Evolutionary conservation across 1,140 invertebrate genomes (phyloP).

Genomic region (Drosophila tani): DNA sequence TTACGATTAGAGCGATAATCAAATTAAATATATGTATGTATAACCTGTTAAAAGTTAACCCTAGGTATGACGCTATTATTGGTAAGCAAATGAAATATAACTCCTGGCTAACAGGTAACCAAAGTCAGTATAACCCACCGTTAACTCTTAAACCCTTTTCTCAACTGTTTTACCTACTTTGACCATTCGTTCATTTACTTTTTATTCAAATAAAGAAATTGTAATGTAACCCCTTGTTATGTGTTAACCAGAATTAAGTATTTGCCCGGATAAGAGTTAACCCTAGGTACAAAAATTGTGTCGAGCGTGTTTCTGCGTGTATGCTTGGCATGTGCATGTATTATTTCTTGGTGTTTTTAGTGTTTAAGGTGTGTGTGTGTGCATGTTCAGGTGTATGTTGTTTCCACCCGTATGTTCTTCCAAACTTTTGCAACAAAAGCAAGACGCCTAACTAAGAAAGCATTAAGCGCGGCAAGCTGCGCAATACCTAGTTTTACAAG

Average conservation of each 20-base stretch:
- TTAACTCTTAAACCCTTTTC: background rate
- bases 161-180: background rate
- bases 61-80: too few species aligned
- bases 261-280: conserved; percentile 10
- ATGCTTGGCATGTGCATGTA: conserved; percentile 18
- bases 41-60: too few species aligned
- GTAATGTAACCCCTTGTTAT: background rate
- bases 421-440: background rate
- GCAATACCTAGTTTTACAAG: conserved; percentile 2
- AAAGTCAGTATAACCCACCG: too few species aligned
- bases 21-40: too few species aligned
- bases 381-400: conserved; percentile 8
- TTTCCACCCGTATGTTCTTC: conserved; percentile 5
- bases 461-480: conserved; percentile 14
- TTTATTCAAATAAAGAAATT: background rate
- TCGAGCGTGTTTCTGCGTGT: conserved; percentile 16
- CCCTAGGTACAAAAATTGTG: background rate
- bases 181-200: background rate
- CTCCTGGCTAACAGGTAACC: too few species aligned
- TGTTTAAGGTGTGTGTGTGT: conserved; percentile 9
- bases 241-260: background rate
- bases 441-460: conserved; percentile 11
- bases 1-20: too few species aligned
- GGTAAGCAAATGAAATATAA: too few species aligned
- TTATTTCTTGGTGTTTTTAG: background rate